Base-by-base conservation (phyloP, 2,797 vertebrate species). In the Apogon talboti region DNA sequence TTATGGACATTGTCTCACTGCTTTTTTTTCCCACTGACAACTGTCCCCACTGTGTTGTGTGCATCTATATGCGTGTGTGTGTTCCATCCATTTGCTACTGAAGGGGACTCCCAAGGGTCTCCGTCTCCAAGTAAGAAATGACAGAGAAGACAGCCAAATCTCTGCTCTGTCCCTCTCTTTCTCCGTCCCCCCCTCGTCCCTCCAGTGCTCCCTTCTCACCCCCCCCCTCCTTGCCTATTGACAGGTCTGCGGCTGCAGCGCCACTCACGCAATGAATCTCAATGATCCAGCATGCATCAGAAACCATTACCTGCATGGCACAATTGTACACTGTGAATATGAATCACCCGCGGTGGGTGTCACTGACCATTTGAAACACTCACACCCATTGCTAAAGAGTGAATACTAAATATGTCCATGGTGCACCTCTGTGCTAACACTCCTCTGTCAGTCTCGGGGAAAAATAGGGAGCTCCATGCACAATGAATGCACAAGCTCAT, bases 81-180 rank as follows among this genome's bases (percentile, higher is more conserved):
- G 30, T 57, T 62, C 60, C 71, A 71, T 84, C 79, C 74, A 56
- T 80, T 78, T 73, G 46, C 56, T 41, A 72, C 60, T 80, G 82
- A 89, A 84, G 74, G 66, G 66, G 54, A 30, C 19, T 82, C 86
- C 79, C 85, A 46, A 14, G 82, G 72, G 84, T 83, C 66, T 74
- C 67, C 67, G 81, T 76, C 78, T 87, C 78, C 76, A 79, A 86
- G 72, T 76, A 83, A 78, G 84, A 89, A 88, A 87, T 91, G 88
- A 90, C 87, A 90, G 84, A 75, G 72, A 71, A 53, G 89, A 87
- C 86, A 89, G 85, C 77, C 46, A 18, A 75, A 79, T 87, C 74
- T 83, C 83, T 42, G 65, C 65, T 72, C 56, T 44, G 47, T 64
- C 77, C 64, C 49, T 52, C 59, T 67, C 43, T 55, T 68, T 67